Base-by-base conservation (phyloP, 2,113 vertebrate genomes). In the Montifringilla adamsi region DNA sequence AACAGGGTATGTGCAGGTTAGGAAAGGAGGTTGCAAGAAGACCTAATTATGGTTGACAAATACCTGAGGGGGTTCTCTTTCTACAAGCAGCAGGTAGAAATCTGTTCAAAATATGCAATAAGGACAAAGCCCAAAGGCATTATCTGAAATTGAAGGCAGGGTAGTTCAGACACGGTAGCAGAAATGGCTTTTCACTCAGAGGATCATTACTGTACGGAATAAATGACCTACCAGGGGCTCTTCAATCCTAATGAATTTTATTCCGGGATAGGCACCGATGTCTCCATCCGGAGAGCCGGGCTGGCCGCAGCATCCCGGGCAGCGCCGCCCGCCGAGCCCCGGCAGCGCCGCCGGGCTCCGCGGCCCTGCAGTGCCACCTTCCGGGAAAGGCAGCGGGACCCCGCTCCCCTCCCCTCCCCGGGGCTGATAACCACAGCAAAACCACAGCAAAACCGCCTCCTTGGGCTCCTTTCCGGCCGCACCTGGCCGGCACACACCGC, bases 41-140 rank as follows among this genome's bases (percentile, higher is more conserved):
- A 96, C 94, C 96, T 96, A 97, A 84, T 97, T 97, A 91, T 76
- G 82, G 90, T 20, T 73, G 92, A 62, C 92, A 82, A 92, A 89
- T 94, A 95, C 95, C 95, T 16, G 26, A 91, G 96, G 92, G 95
- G 83, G 41, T 90, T 84, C 79, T 95, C 90, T 87, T 94, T 75
- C 81, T 46, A 86, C 90, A 49, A 87, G 69, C 81, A 95, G 90
- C 90, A 81, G 87, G 93, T 92, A 87, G 76, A 55, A 90, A 97
- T 73, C 94, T 76, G 84, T 94, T 87, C 86, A 87, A 95, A 94
- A 91, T 86, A 79, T 3, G 62, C 90, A 96, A 92, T 28, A 95
- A 91, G 95, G 95, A 90, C 91, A 97, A 97, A 97, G 88, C 91
- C 93, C 93, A 91, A 80, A 94, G 90, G 90, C 77, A 95, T 94